Conservation (phyloP, 2,113 vertebrate species). For the Serilophus lunatus region DNA sequence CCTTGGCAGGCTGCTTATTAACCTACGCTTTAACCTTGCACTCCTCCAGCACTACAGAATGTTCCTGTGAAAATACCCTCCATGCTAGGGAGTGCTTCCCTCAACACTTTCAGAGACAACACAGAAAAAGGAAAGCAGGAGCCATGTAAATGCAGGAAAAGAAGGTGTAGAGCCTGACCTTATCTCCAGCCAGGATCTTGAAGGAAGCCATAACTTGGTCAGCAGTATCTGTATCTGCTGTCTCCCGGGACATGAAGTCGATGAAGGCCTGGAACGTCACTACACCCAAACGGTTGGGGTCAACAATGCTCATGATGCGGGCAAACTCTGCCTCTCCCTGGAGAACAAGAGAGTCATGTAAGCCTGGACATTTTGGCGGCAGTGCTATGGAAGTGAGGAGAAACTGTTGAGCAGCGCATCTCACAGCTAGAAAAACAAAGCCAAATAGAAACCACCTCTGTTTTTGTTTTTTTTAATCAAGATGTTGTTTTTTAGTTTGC, state of each 20-base stretch:
- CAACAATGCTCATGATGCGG: slow-evolving; percentile 98
- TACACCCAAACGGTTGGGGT: slow-evolving; percentile 93
- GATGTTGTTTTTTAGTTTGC: neutral
- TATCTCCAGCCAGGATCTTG: slow-evolving; percentile 97
- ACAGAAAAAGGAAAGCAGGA: neutral
- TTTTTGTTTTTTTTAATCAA: neutral
- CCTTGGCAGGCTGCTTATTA: neutral
- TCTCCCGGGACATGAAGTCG: slow-evolving; percentile 98
- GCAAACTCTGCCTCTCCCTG: slow-evolving; percentile 97
- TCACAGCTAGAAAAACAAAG: slow-evolving; percentile 13
- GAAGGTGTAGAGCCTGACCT: slow-evolving; percentile 75
- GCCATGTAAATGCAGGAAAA: neutral
- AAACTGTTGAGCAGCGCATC: neutral
- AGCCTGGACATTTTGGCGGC: neutral
- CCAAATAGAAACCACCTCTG: neutral
- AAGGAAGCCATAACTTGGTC: slow-evolving; percentile 99
- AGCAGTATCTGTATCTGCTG: slow-evolving; percentile 94
- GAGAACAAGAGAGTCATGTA: slow-evolving; percentile 36
- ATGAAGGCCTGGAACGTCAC: slow-evolving; percentile 99
- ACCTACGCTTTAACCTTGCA: neutral
- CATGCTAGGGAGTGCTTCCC: neutral
- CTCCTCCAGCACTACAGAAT: neutral
- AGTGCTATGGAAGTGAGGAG: neutral
- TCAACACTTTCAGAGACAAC: neutral
- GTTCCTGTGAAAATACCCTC: slow-evolving; percentile 1